These are phyloP conservation scores for Passer montanus DNA, from an alignment of 2,113 vertebrate species.

Conservation along the genomic window DNA sequence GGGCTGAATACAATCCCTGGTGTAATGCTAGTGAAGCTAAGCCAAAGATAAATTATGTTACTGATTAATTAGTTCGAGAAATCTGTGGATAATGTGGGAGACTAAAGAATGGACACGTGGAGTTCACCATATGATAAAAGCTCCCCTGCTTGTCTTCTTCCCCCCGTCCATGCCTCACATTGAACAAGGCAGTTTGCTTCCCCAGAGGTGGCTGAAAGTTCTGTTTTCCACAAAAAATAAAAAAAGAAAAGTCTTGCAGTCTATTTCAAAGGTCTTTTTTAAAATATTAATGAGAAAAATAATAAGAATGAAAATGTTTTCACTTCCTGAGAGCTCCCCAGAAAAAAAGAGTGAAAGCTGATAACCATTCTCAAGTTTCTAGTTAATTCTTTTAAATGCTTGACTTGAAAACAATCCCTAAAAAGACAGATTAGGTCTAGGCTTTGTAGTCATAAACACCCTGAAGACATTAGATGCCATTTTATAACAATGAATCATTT, in stretches of 20 bases:
- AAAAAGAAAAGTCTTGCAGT: neutral
- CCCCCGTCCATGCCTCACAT: neutral
- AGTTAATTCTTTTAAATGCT: conserved; percentile 34
- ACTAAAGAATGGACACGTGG: neutral
- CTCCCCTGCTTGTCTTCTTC: neutral
- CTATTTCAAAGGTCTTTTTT: neutral
- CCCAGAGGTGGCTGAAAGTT: neutral
- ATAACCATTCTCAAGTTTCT: neutral
- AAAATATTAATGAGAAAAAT: neutral
- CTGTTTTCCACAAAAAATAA: neutral
- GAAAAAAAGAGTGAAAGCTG: neutral
- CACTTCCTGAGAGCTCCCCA: neutral
- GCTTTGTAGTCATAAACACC: conserved; percentile 43
- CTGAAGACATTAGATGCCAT: conserved; percentile 20
- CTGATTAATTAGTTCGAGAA: neutral
- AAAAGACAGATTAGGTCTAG: conserved; percentile 1
- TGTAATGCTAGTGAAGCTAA: neutral
- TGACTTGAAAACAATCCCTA: conserved; percentile 8
- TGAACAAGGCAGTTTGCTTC: neutral
- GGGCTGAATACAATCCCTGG: neutral
- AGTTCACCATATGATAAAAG: neutral
- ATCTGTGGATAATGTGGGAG: neutral
- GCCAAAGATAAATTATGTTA: neutral
- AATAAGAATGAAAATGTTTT: neutral
- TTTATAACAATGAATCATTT: neutral